phyloP scores from a whole-genome alignment of 2,888 invertebrate genomes.

The Tenodera sinensis region DNA sequence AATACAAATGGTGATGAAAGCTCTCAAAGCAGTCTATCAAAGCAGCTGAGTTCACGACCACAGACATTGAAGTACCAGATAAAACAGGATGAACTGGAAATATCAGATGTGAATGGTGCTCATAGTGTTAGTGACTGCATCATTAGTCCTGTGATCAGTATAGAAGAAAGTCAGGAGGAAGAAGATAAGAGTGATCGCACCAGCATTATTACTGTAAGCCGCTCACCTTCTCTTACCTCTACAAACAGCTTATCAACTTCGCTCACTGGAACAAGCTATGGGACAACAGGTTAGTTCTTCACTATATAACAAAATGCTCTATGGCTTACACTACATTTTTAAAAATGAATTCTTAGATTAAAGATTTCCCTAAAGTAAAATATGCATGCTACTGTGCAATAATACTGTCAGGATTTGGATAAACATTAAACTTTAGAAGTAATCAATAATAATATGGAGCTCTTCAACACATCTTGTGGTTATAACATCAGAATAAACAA shows the following conservation, averaged over 20 bases:
- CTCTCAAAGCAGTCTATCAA: no score
- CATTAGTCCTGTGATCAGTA: constrained; percentile 8
- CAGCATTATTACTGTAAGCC: constrained; percentile 30
- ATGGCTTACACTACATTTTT: no score
- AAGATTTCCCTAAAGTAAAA: no score
- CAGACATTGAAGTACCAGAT: not conserved
- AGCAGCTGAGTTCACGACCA: not conserved
- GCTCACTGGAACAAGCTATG: not conserved
- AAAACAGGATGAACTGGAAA: constrained; percentile 2
- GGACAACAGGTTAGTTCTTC: not conserved
- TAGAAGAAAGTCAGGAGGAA: constrained; percentile 14
- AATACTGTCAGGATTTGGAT: no score
- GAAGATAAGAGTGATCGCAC: not conserved
- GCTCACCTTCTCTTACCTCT: constrained; percentile 56
- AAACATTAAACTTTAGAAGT: no score
- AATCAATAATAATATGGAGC: no score
- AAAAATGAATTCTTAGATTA: no score
- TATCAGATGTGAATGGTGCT: not conserved
- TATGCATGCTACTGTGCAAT: no score
- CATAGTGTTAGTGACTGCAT: not conserved
- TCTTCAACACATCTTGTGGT: no score
- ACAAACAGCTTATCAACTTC: constrained; percentile 41
- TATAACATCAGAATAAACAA: no score
- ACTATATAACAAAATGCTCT: not conserved
- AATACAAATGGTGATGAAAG: not conserved